phyloP scores from a whole-genome alignment of 1,140 invertebrate genomes.

The Diprion similis region DNA sequence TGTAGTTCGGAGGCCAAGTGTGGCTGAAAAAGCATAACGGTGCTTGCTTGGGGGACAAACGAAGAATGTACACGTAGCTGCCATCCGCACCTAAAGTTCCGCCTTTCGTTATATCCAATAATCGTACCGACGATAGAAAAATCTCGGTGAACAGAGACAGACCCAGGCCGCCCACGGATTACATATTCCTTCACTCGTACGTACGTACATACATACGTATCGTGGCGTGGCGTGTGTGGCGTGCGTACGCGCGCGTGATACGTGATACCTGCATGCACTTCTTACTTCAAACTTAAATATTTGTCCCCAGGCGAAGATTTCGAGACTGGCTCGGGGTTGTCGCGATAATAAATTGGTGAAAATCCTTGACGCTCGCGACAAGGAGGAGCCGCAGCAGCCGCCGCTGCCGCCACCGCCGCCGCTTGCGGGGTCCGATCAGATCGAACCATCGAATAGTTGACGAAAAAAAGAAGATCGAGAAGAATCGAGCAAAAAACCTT shows the following conservation, averaged over 20 bases:
- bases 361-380: neutral
- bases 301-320: neutral
- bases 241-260: conserved; percentile 1
- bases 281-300: neutral
- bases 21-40: conserved; percentile 3
- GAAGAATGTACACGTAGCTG: neutral
- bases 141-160: neutral
- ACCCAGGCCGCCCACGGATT: neutral
- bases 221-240: neutral
- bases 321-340: neutral
- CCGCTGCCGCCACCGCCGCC: too few species aligned
- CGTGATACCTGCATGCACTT: neutral
- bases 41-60: neutral
- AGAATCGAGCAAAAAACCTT: neutral
- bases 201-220: neutral
- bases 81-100: neutral
- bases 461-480: neutral
- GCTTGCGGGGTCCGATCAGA: too few species aligned
- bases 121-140: neutral
- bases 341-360: neutral
- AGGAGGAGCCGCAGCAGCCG: neutral
- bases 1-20: neutral
- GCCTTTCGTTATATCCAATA: neutral
- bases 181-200: neutral
- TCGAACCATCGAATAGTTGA: neutral